Base-by-base conservation (phyloP, 2,888 invertebrate species). In the Synanthedon formicaeformis region DNA sequence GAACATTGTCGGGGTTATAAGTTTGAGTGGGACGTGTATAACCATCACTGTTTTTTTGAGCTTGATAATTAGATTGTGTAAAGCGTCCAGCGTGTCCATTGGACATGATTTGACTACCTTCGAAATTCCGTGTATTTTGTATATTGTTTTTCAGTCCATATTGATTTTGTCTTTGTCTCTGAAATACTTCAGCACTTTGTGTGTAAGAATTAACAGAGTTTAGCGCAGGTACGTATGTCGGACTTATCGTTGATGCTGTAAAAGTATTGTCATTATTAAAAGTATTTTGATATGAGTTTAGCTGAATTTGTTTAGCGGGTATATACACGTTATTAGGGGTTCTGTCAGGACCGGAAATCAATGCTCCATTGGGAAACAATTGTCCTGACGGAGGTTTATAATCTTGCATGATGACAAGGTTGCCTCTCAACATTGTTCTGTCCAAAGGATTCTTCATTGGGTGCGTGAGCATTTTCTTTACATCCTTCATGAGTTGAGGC, bases 381-480 rank as follows among this genome's bases (percentile, higher is more conserved):
- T 85, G 84, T 16, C 81, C 81, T 4, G 66, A 64, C 2, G 86
- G 87, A 14, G 87, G 82, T 52, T 70, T 84, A 57, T 88, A 88
- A 45, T 82, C 78, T 62, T 88, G 88, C 80, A 85, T 83, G 0
- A 80, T 74, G 12, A 86, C 68, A 1, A 75, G 62, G 58, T 81
- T 81, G 54, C 72, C 74, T 56, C 75, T 84, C 70, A 77, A 75
- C 27, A 68, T 57, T 48, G 56, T 69, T 57, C 72, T 75, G 54
- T 82, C 75, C 48, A 82, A 81, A 0, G 88, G 86, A 58, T 85
- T 81, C 23, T 73, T 68, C 70, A 89, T 81, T 1, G 88, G 85
- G 54, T 89, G 79, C 12, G 85, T 87, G 8, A 89, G 75, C 89
- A 90, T 90, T 60, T 89, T 88, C 60, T 89, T 89, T 1, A 90